Evolutionary conservation across 2,113 vertebrate genomes (phyloP), one percentile per base, ranked within the genome.

Genomic region (Thunnus maccoyii): DNA sequence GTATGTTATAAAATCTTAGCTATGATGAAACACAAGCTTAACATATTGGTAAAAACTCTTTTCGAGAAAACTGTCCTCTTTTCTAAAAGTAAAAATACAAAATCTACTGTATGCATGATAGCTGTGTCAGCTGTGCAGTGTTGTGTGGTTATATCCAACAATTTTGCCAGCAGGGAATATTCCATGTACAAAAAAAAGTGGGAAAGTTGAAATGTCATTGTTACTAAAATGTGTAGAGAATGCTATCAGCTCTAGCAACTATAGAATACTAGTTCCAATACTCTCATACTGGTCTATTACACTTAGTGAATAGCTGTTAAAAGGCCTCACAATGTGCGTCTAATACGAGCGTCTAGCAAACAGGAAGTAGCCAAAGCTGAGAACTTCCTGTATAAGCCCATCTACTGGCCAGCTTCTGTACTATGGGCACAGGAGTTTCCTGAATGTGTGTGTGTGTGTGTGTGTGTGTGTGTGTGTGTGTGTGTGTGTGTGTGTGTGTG

Each of bases 351-450:
- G 55, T 82, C 87, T 60, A 80, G 83, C 90, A 94, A 95, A 95
- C 95, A 95, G 95, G 95, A 95, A 94, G 89, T 70, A 73, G 89
- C 89, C 91, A 90, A 84, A 87, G 90, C 90, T 90, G 92, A 95
- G 94, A 95, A 93, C 91, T 92, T 96, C 95, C 94, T 94, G 94
- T 89, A 87, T 87, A 61, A 86, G 80, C 87, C 92, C 86, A 91
- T 94, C 84, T 79, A 89, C 74, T 65, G 76, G 58, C 83, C 84
- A 66, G 75, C 51, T 76, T 67, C 25, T 84, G 78, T 56, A 82
- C 82, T 83, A 72, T 67, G 77, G 85, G 84, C 89, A 83, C 80
- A 64, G 63, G 46, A 74, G 83, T 55, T 86, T 85, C 78, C 84
- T 84, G 74, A 80, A 77, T 48, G 66, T 71, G 80, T 64, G 60